Conservation (phyloP, 2,113 vertebrate genomes). For the Poicephalus gulielmi region DNA sequence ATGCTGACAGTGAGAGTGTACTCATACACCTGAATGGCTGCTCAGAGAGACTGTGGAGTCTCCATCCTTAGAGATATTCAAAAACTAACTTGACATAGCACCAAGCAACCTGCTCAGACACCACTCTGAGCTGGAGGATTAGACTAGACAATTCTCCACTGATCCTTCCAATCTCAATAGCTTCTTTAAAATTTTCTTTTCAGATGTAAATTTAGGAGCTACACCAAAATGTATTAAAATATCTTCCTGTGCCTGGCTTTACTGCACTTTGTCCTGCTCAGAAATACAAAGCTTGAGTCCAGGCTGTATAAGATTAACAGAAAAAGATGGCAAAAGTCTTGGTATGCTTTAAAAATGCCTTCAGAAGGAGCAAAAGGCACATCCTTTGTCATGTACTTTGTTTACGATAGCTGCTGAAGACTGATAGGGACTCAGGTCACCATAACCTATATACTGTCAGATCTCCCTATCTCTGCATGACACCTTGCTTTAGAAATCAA, state of each 20-base stretch:
- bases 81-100: accelerated
- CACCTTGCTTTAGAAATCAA: slow-evolving; percentile 1
- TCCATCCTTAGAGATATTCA: neutral
- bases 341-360: neutral
- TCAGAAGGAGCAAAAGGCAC: neutral
- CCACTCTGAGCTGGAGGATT: neutral
- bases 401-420: neutral
- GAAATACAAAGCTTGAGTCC: neutral
- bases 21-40: neutral
- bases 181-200: neutral
- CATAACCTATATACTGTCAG: neutral
- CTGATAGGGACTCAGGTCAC: neutral
- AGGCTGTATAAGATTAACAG: neutral
- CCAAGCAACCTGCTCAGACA: neutral
- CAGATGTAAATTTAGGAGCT: neutral
- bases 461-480: neutral
- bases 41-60: neutral
- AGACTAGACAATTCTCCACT: neutral
- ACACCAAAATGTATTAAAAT: neutral
- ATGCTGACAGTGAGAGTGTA: neutral
- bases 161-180: neutral
- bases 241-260: neutral
- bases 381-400: neutral
- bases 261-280: neutral
- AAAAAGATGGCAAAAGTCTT: neutral